Evolutionary conservation across 2,888 invertebrate species (phyloP).

Genomic region (Furcula furcula): DNA sequence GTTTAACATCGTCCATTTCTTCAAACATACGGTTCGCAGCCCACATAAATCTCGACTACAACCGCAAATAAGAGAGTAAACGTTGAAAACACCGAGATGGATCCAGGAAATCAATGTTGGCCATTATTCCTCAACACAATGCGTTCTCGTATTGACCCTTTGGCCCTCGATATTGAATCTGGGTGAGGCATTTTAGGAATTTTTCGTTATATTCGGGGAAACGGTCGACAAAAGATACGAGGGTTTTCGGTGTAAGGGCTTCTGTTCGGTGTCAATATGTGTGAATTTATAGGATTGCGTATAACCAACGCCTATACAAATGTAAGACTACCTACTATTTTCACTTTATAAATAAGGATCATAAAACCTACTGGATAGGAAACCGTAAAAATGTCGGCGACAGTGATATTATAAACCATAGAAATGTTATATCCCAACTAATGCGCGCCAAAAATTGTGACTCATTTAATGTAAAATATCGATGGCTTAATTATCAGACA

Average conservation of each 20-base stretch:
- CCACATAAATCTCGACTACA: slow-evolving; percentile 3
- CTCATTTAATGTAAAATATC: no score
- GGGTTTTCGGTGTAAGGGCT: slow-evolving; percentile 48
- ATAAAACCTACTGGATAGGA: no score
- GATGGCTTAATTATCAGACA: no score
- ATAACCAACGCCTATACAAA: no score
- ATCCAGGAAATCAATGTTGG: slow-evolving; percentile 29
- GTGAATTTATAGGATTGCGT: slow-evolving; percentile 56
- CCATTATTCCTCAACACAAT: slow-evolving; percentile 41
- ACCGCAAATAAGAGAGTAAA: slow-evolving; percentile 9
- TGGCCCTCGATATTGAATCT: slow-evolving; percentile 45
- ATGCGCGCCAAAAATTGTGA: no score
- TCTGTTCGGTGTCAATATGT: slow-evolving; percentile 54
- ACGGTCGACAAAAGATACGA: slow-evolving; percentile 61
- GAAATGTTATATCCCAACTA: no score
- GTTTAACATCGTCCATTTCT: no score
- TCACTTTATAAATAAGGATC: no score
- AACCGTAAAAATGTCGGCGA: no score
- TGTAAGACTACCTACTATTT: no score
- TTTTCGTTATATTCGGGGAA: slow-evolving; percentile 52
- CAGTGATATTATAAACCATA: no score
- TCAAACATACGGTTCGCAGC: slow-evolving; percentile 2
- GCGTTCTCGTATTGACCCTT: slow-evolving; percentile 23
- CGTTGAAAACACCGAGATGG: slow-evolving; percentile 7
- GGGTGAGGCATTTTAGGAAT: slow-evolving; percentile 46